Base-by-base conservation (phyloP, 1,140 invertebrate genomes). In the Rhyacophila brunnea region DNA sequence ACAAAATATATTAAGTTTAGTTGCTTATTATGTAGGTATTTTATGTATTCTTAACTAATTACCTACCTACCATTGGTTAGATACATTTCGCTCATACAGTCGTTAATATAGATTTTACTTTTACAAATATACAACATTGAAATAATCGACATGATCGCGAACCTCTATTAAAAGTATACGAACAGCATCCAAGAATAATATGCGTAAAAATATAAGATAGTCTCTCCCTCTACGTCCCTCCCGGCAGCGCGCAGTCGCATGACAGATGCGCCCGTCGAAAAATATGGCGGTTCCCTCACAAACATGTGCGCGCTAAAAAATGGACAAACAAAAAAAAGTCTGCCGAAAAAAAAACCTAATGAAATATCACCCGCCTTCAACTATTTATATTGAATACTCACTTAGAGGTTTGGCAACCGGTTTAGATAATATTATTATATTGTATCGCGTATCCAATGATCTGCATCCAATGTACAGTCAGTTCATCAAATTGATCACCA, bases 381-480 rank as follows among this genome's bases (percentile, higher is more conserved):
- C 51, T 52, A 52, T 52, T 42, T 52, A 43, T 59, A 60, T 60
- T 53, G 58, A 60, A 53, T 20, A 43, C 50, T 52, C 50, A 42
- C 50, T 52, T 52, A 35, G 6, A 45, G 23, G 23, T 50, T 50
- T 50, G 32, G 32, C 32, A 50, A 35, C 48, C 48, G 17, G 32
- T 40, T 38, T 18, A 6, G 11, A 28, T 28, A 5, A 28, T 28
- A 28, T 28, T 5, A 5, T 5, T 28, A 28, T 28, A 5, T 5
- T 28, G 23, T 28, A 28, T 28, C 9, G 4, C 23, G 23, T 28
- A 28, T 5, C 23, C 23, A 28, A 28, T 28, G 9, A 28, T 28
- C 3, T 28, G 23, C 9, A 5, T 28, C 9, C 23, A 9, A 28
- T 28, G 23, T 40, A 15, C 38, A n/a, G 38, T 40, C n/a, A 15